Evolutionary conservation across 2,888 invertebrate genomes (phyloP), one percentile per base, ranked within the genome.

Genomic region (Pristionchus arcanus): DNA sequence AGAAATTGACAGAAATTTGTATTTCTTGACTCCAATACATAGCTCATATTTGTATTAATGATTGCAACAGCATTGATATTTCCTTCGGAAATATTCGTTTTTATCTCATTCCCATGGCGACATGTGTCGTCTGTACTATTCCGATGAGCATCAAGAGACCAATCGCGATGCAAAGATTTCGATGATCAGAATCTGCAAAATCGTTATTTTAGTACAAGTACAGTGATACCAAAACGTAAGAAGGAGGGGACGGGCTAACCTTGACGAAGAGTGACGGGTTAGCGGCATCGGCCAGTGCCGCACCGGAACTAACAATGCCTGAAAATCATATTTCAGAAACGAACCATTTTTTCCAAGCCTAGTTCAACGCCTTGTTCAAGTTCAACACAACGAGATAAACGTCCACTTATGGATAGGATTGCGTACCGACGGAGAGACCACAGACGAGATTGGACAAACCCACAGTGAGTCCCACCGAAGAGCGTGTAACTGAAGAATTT

Each of bases 91-190:
- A n/a, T n/a, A n/a, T n/a, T n/a, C n/a, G n/a, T n/a, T n/a, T n/a
- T 42, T 42, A 42, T 42, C 42, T 42, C 42, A 42, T 42, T 90
- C 93, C 93, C 91, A 93, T 92, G 37, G 91, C 85, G n/a, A 92
- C 93, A 83, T 92, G 93, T 91, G 93, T 93, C 59, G 93, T 93
- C 91, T 93, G 94, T 77, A 94, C 94, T 87, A 99, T 98, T 93
- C 98, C 98, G 92, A 99, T 98, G 96, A 99, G 99, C 90, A 99
- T 97, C 99, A 99, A 99, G 37, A 99, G 97, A 95, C 99, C 99
- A 95, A 99, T 99, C 94, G 99, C 99, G 98, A 98, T 90, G 98
- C 99, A 95, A 99, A 99, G 96, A 99, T 99, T 96, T 99, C 99
- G 83, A 99, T 97, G 95, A 99, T 98, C 77, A 99, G 97, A 95